Evolutionary conservation across 2,797 vertebrate genomes (phyloP).

Genomic region (Typhlichthys subterraneus): DNA sequence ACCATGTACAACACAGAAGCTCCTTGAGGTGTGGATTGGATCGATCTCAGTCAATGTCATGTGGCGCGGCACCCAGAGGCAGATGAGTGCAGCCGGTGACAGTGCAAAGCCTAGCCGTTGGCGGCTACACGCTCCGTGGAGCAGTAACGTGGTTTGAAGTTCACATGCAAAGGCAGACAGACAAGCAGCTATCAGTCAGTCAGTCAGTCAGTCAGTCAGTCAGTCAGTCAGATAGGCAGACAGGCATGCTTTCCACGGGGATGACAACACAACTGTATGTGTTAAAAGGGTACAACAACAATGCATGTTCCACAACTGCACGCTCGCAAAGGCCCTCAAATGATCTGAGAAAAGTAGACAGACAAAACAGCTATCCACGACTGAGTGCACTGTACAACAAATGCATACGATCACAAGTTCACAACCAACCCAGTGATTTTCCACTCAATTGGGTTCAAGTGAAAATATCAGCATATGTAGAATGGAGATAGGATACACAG

Average conservation of each 20-base stretch:
- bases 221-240: slow-evolving; percentile 43
- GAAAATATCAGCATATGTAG: not conserved
- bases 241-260: slow-evolving; percentile 55
- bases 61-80: slow-evolving; percentile 77
- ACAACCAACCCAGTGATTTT: too few relatives aligned
- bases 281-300: slow-evolving; percentile 54
- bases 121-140: slow-evolving; percentile 74
- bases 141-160: slow-evolving; percentile 75
- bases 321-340: slow-evolving; percentile 32
- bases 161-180: slow-evolving; percentile 75
- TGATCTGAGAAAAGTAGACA: slow-evolving; percentile 5
- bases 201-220: slow-evolving; percentile 59
- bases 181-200: slow-evolving; percentile 75
- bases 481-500: too few relatives aligned
- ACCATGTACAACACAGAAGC: slow-evolving; percentile 54
- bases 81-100: slow-evolving; percentile 71
- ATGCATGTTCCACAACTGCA: slow-evolving; percentile 40
- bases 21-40: slow-evolving; percentile 71
- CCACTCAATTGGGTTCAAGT: slow-evolving; percentile 6
- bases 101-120: slow-evolving; percentile 78
- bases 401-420: too few relatives aligned
- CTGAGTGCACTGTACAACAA: too few relatives aligned
- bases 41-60: slow-evolving; percentile 77
- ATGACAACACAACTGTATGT: slow-evolving; percentile 59
- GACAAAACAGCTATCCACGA: not conserved